Evolutionary conservation across 2,888 invertebrate species (phyloP).

Genomic region (Volucella bombylans): DNA sequence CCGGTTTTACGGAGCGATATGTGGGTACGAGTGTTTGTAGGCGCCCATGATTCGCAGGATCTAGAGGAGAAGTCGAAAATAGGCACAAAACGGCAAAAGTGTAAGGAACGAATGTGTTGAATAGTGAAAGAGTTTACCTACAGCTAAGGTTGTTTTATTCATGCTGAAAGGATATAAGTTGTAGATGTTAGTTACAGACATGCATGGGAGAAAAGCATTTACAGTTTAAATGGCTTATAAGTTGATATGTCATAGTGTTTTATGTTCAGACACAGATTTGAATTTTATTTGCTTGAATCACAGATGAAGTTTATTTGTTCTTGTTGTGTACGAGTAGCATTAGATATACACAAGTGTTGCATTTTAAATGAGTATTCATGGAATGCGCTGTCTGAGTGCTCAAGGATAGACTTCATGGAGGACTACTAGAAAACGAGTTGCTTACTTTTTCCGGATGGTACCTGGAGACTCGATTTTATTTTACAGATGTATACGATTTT

Average conservation of each 20-base stretch:
- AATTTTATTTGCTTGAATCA: not conserved
- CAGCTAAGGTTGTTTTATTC: constrained; percentile 23
- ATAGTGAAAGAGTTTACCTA: constrained; percentile 59
- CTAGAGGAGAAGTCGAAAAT: constrained; percentile 50
- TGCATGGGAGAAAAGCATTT: constrained; percentile 12
- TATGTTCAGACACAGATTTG: not conserved
- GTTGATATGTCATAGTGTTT: not conserved
- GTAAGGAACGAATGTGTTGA: constrained; percentile 50
- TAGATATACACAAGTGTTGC: too few species aligned
- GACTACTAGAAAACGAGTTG: too few species aligned
- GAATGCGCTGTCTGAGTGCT: too few species aligned
- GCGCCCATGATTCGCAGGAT: constrained; percentile 65
- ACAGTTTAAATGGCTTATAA: constrained; percentile 41
- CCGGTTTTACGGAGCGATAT: constrained; percentile 31
- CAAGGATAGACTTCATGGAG: too few species aligned
- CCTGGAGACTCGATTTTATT: too few species aligned
- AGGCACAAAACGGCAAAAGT: constrained; percentile 22
- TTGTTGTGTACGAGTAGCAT: too few species aligned
- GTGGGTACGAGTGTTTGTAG: constrained; percentile 22
- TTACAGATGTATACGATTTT: too few species aligned
- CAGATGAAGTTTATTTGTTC: too few species aligned
- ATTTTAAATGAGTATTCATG: too few species aligned
- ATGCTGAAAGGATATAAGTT: constrained; percentile 42
- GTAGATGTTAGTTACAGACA: constrained; percentile 38
- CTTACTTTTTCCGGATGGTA: too few species aligned